These are phyloP conservation scores for Caenorhabditis briggsae DNA, from an alignment of 1,140 invertebrate species.

Conservation along the genomic window DNA sequence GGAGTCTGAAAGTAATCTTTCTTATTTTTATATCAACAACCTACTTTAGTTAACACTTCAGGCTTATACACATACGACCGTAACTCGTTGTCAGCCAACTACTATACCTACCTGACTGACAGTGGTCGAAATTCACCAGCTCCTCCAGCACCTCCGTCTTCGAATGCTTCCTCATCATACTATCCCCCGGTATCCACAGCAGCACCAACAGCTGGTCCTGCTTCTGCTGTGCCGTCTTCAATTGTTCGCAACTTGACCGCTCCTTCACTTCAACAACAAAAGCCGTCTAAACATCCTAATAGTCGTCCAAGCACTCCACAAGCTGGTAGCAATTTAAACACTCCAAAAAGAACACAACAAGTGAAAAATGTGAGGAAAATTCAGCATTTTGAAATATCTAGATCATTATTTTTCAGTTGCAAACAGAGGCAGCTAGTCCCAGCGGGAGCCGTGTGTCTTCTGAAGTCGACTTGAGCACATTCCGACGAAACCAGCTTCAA, in stretches of 20 bases:
- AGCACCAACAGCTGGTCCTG: not conserved
- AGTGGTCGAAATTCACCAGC: conserved; percentile 31
- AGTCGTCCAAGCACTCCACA: conserved; percentile 42
- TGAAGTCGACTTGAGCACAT: conserved; percentile 25
- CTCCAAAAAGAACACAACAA: conserved; percentile 33
- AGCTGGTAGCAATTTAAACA: not conserved
- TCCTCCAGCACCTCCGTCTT: not conserved
- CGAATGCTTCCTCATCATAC: not conserved
- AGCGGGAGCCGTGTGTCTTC: conserved; percentile 5
- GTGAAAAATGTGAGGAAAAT: conserved; percentile 41
- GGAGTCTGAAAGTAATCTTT: conserved; percentile 9
- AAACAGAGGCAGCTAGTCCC: not conserved
- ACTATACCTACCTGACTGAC: conserved; percentile 27
- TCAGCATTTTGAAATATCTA: not conserved
- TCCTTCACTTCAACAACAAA: conserved; percentile 12
- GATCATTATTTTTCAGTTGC: not conserved
- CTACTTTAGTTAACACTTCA: not conserved
- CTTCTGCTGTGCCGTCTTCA: not conserved
- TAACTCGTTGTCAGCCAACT: conserved; percentile 11
- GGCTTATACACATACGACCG: conserved; percentile 16
- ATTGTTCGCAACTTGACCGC: conserved; percentile 17
- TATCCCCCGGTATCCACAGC: conserved; percentile 18
- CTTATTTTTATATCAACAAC: not conserved
- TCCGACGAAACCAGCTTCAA: conserved; percentile 1
- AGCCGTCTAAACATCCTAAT: not conserved